Evolutionary conservation across 2,888 invertebrate species (phyloP), one percentile per base, ranked within the genome.

Genomic region (Volucella inflata): DNA sequence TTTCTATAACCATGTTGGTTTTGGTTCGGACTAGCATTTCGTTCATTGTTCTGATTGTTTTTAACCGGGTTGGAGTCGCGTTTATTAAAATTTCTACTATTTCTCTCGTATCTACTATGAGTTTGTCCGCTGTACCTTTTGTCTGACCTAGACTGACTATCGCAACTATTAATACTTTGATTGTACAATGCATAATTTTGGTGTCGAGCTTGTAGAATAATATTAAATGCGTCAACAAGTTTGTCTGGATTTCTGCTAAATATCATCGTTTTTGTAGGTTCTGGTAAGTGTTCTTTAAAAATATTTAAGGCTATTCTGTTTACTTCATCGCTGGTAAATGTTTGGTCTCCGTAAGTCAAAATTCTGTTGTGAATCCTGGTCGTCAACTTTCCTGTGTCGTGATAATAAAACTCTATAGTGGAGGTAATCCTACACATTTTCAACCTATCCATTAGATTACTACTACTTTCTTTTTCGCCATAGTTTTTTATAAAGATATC

Each of bases 211-310:
- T 75, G 60, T 46, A 67, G 44, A 9, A 74, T 79, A 46, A 79
- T 72, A 59, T 79, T 79, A 40, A 64, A 79, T 40, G 78, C 67
- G 8, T 74, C 74, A 10, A 67, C 67, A 17, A 67, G 51, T 48
- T 72, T 59, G 8, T n/a, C 21, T 12, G 67, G 79, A 10, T 80
- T 65, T 57, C 67, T 51, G 2, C 57, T 44, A 21, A 80, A 80
- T 14, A 60, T 80, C 74, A 79, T 65, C 38, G 59, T 80, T 42
- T 67, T 65, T 12, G 74, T 79, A 12, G 79, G 79, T 10, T 72
- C 64, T 10, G 72, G 57, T 46, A 62, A 46, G 51, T 65, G 50
- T 21, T 80, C 51, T 9, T 36, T 50, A 64, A 67, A 80, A 30
- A 79, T 44, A 42, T 51, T 44, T 9, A 62, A 21, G 16, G 62